These are phyloP conservation scores for Percina caprodes DNA, from an alignment of 2,113 vertebrate species.

Conservation along the genomic window DNA sequence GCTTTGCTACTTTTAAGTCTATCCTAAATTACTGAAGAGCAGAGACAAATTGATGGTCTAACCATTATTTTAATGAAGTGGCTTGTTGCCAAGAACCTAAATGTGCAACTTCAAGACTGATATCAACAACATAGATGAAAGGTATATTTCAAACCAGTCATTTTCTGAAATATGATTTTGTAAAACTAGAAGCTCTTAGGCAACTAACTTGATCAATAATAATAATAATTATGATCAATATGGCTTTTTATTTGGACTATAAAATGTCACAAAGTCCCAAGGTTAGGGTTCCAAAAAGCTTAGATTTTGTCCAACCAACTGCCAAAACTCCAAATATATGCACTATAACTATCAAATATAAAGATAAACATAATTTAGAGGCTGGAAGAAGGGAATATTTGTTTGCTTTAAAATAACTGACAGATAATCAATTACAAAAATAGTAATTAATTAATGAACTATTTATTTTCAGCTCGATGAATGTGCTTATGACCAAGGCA, in stretches of 20 bases:
- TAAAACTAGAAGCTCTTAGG: not conserved
- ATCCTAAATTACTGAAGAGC: not conserved
- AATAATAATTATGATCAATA: no score
- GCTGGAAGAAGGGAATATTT: not conserved
- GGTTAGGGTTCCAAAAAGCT: not conserved
- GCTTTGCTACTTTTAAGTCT: not conserved
- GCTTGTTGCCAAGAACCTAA: not conserved
- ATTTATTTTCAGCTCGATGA: conserved; percentile 8
- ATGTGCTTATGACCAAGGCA: not conserved
- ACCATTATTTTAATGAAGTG: conserved; percentile 13
- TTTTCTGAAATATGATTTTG: conserved; percentile 23
- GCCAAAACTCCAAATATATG: not conserved
- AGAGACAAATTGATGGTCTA: not conserved
- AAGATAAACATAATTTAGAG: not conserved
- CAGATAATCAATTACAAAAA: not conserved
- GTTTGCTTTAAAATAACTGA: conserved; percentile 6
- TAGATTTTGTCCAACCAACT: not conserved
- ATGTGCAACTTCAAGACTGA: not conserved
- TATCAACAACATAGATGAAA: not conserved
- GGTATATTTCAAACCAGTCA: conserved; percentile 3
- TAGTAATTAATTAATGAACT: not conserved
- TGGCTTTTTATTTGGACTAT: no score
- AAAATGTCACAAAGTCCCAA: not conserved
- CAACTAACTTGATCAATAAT: no score
- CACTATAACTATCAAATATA: not conserved